Conservation (phyloP, 2,797 vertebrate genomes). For the Pseudochirops cupreus region DNA sequence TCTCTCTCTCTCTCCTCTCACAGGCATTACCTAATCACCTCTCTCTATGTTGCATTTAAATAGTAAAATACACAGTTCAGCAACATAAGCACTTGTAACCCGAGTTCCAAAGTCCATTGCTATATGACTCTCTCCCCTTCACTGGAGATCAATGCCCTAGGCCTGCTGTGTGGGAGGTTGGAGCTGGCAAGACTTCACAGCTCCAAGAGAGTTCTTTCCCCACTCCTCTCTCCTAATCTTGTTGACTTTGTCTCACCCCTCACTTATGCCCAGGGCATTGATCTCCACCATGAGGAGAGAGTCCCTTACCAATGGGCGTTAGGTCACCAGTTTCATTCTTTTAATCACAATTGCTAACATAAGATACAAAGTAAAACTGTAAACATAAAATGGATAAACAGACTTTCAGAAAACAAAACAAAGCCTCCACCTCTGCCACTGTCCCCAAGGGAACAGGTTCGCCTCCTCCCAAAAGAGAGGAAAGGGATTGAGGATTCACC, state of each 20-base stretch:
- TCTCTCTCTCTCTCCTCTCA: too few species aligned
- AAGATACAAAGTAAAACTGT: background rate
- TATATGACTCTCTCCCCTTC: background rate
- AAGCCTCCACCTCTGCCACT: background rate
- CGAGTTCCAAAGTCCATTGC: background rate
- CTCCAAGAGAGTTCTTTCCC: background rate
- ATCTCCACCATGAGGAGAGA: background rate
- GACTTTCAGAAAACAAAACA: background rate
- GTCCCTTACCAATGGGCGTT: background rate
- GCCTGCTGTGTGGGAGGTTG: background rate
- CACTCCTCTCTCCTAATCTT: background rate
- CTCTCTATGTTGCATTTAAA: background rate
- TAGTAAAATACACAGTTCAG: background rate
- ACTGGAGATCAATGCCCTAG: background rate
- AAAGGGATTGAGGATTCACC: background rate
- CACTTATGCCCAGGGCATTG: background rate
- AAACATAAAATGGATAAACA: background rate
- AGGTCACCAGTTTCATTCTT: background rate
- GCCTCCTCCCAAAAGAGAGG: background rate
- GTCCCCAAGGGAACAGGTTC: background rate
- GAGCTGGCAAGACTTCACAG: background rate
- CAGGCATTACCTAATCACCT: background rate
- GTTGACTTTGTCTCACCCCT: background rate
- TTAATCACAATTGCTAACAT: background rate
- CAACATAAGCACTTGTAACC: background rate